Evolutionary conservation across 2,113 vertebrate genomes (phyloP).

Genomic region (Myocastor coypus): DNA sequence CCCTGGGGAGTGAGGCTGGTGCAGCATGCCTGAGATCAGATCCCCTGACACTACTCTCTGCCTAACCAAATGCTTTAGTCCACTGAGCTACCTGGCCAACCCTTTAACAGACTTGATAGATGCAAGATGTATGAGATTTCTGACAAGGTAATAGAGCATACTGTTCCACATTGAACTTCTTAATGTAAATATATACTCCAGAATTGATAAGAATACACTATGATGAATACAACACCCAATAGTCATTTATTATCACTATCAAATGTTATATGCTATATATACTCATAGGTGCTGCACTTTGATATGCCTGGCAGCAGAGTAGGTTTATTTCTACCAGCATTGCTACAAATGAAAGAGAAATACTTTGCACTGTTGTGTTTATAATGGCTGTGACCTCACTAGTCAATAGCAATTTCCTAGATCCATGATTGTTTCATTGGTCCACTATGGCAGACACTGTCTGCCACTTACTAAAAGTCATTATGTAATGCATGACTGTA

Average conservation of each 20-base stretch:
- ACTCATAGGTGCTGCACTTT: neutral
- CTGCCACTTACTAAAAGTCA: neutral
- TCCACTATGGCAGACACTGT: neutral
- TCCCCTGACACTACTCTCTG: no score
- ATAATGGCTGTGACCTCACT: neutral
- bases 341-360: neutral
- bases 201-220: neutral
- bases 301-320: neutral
- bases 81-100: no score
- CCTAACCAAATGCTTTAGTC: no score
- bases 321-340: neutral
- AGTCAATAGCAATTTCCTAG: neutral
- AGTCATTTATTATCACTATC: neutral
- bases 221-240: neutral
- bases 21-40: no score
- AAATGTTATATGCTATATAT: neutral
- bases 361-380: no score
- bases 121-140: neutral
- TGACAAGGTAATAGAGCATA: neutral
- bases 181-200: neutral
- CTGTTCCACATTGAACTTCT: neutral
- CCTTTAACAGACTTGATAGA: neutral
- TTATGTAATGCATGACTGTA: neutral
- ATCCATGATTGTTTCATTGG: no score
- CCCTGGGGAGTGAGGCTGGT: no score